Base-by-base conservation (phyloP, 37 sponge, comb jelly and placozoan species). In the Crambe crambe region DNA sequence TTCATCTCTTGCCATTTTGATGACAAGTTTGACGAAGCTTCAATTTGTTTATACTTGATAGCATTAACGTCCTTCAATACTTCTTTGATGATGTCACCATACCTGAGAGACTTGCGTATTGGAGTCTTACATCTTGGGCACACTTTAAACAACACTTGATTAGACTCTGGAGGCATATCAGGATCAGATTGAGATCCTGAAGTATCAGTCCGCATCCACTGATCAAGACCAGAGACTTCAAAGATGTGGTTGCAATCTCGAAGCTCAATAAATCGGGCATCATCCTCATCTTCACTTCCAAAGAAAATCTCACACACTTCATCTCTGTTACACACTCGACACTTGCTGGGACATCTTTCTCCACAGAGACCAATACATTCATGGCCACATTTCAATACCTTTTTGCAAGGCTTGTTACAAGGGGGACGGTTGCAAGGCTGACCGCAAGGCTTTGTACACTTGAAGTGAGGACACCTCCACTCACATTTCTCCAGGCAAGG, bases 361-460 rank as follows among this genome's bases (percentile, higher is more conserved):
- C 96, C 96, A 89, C 96, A 95, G 5, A 95, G 82, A 0, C 96
- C 96, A 89, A 95, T 89, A 56, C 96, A 95, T 3, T 58, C 84
- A 41, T 95, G 96, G 12, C 78, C 74, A 86, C 96, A 95, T 39
- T 43, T 67, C 42, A 91, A 37, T 17, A 29, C 10, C 68, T 86
- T 58, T 10, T 37, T 76, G 42, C 76, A 76, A 22, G 76, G 76
- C n/a, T 60, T 26, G 39, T 92, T 31, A 80, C 96, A 95, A 36
- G 57, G 77, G 30, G 85, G 92, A 26, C 96, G 86, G 44, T 92
- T 64, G 63, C 96, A 95, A 20, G 41, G 37, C 57, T 92, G 87
- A 37, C 92, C 89, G 85, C 96, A 95, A 56, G 29, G 65, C 37
- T 76, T 76, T 0, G 90, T 83, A 61, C 96, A 95, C 27, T 66